phyloP scores from a whole-genome alignment of 2,797 vertebrate species.

The Lacerta bilineata region DNA sequence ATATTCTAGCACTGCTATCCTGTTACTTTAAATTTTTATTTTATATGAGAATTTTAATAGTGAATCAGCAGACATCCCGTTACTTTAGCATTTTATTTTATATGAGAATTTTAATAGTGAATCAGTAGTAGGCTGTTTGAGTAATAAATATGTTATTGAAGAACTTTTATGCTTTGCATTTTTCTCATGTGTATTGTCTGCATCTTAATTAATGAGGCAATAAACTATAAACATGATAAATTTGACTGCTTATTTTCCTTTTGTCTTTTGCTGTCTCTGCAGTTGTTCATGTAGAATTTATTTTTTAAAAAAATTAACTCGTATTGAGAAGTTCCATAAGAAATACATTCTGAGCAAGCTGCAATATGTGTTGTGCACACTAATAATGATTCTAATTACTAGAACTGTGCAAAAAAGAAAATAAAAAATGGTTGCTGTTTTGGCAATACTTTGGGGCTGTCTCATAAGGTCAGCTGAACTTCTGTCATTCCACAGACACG shows the following conservation, averaged over 20 bases:
- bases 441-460: conserved; percentile 11
- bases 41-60: conserved; percentile 47
- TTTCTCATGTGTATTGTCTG: conserved; percentile 42
- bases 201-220: conserved; percentile 50
- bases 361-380: conserved; percentile 19
- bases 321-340: conserved; percentile 48
- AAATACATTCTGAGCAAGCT: conserved; percentile 48
- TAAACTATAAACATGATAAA: conserved; percentile 54
- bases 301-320: conserved; percentile 52
- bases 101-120: conserved; percentile 25
- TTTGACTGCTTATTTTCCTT: conserved; percentile 55
- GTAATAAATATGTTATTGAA: conserved; percentile 49
- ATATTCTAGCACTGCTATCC: neutral
- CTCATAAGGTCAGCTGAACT: neutral
- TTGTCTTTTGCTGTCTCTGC: conserved; percentile 51
- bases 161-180: conserved; percentile 32
- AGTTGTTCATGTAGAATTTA: conserved; percentile 42
- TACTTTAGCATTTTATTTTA: conserved; percentile 40
- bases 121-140: conserved; percentile 27
- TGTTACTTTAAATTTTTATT: conserved; percentile 40
- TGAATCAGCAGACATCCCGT: conserved; percentile 10
- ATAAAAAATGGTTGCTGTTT: conserved; percentile 20
- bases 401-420: conserved; percentile 20
- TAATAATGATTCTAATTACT: conserved; percentile 34
- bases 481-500: neutral